phyloP scores from a whole-genome alignment of 2,888 invertebrate species.

The Gerosis bhagava region DNA sequence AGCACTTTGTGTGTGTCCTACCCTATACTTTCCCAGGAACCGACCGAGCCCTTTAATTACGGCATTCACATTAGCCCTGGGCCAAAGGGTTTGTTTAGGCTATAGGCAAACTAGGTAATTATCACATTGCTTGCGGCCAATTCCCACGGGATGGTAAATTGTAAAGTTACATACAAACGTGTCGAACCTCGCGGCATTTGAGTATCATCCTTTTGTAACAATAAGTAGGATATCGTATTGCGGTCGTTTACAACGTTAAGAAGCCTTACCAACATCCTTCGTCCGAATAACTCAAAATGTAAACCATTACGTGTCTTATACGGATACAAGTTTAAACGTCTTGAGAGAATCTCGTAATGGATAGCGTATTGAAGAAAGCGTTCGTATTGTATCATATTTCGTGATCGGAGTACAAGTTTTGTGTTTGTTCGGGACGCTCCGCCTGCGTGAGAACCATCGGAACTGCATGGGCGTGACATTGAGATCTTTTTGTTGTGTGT shows the following conservation, averaged over 20 bases:
- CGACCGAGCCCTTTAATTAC: conserved; percentile 58
- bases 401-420: conserved; percentile 57
- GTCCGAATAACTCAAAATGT: conserved; percentile 3
- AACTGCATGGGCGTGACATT: conserved; percentile 80
- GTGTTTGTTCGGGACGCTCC: conserved; percentile 65
- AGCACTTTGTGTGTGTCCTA: conserved; percentile 9
- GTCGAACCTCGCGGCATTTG: conserved; percentile 61
- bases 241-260: conserved; percentile 59
- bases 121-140: conserved; percentile 66
- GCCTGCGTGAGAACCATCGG: conserved; percentile 76
- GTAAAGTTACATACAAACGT: conserved; percentile 66
- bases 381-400: conserved; percentile 50
- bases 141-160: conserved; percentile 77
- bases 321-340: background rate
- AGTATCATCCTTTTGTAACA: conserved; percentile 50
- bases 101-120: conserved; percentile 75
- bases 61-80: conserved; percentile 41
- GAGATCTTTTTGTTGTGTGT: conserved; percentile 59
- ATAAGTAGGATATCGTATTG: conserved; percentile 43
- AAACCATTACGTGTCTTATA: background rate
- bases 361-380: conserved; percentile 43
- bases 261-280: conserved; percentile 60
- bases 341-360: conserved; percentile 42
- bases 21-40: conserved; percentile 19
- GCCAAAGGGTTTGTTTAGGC: conserved; percentile 52